Percentiles rank a stretch among this genome's conserved stretches.
Evolutionary conservation across 2,888 invertebrate genomes (phyloP).

Genomic region (Parnassius smintheus): DNA sequence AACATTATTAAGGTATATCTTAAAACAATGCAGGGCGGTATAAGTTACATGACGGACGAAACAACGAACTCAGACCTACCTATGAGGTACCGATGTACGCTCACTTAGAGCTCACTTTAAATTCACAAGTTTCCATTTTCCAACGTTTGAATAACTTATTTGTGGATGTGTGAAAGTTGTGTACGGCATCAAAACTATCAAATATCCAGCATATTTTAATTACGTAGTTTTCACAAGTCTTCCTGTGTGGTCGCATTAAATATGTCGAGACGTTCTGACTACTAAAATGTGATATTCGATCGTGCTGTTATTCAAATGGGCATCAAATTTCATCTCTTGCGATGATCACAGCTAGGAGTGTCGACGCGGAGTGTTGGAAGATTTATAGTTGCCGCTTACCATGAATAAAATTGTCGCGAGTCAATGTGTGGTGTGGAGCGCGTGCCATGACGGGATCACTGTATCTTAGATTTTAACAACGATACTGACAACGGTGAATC

Average conservation of each 20-base stretch:
- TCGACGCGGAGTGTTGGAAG: constrained; percentile 52
- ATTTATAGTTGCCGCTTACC: constrained; percentile 65
- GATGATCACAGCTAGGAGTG: constrained; percentile 52
- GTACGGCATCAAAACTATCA: constrained; percentile 3
- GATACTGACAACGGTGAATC: constrained; percentile 71
- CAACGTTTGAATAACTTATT: constrained; percentile 20
- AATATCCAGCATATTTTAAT: constrained; percentile 12
- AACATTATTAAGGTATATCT: constrained; percentile 41
- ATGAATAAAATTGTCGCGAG: constrained; percentile 53
- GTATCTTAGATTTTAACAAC: constrained; percentile 61
- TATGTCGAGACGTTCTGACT: constrained; percentile 40
- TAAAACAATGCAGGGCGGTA: constrained; percentile 35
- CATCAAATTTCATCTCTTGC: constrained; percentile 63
- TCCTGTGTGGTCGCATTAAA: constrained; percentile 58
- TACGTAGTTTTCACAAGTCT: constrained; percentile 17
- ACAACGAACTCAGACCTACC: constrained; percentile 42
- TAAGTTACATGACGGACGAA: constrained; percentile 35
- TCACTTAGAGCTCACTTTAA: constrained; percentile 11
- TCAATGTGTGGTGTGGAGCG: constrained; percentile 56
- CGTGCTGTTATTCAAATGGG: constrained; percentile 61
- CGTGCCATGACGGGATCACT: constrained; percentile 60
- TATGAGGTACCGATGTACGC: constrained; percentile 15
- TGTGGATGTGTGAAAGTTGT: constrained; percentile 19
- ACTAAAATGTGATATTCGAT: constrained; percentile 55
- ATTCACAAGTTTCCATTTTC: constrained; percentile 25